A percentile compares a stretch with the other conserved stretches of the same genome.
Conservation (phyloP, 2,113 vertebrate genomes). For the Sterrhoptilus dennistouni region DNA sequence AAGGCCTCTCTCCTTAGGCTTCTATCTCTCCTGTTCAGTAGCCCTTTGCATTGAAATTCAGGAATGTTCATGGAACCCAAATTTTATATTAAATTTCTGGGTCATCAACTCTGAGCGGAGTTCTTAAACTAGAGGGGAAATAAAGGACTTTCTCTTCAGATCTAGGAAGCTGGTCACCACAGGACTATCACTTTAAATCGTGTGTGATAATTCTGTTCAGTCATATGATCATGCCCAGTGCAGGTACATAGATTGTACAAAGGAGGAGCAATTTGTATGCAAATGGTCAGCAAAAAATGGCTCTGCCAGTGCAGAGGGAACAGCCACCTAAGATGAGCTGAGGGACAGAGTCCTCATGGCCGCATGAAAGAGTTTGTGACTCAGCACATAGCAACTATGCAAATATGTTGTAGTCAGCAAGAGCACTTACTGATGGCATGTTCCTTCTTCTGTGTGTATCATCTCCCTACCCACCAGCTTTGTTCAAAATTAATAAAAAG, state of each 20-base stretch:
- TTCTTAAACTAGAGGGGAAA: neutral
- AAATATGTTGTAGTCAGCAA: neutral
- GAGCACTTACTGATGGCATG: neutral
- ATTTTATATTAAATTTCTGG: neutral
- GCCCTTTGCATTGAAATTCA: neutral
- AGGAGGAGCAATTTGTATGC: neutral
- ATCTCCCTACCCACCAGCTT: neutral
- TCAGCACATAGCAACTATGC: neutral
- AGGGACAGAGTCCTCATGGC: neutral
- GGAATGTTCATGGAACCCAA: neutral
- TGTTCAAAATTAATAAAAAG: neutral
- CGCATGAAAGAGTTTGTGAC: neutral
- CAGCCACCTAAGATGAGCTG: neutral
- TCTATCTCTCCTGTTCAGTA: neutral
- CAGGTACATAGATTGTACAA: neutral
- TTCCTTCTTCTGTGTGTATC: neutral
- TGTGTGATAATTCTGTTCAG: neutral
- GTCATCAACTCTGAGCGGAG: neutral
- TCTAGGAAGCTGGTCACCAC: neutral
- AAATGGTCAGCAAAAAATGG: neutral
- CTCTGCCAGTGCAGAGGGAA: neutral
- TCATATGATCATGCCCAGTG: accelerated
- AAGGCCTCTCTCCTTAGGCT: neutral
- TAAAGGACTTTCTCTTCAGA: neutral
- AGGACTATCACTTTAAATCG: neutral